phyloP scores from a whole-genome alignment of 2,888 invertebrate species.

The Teleiodes luculella region DNA sequence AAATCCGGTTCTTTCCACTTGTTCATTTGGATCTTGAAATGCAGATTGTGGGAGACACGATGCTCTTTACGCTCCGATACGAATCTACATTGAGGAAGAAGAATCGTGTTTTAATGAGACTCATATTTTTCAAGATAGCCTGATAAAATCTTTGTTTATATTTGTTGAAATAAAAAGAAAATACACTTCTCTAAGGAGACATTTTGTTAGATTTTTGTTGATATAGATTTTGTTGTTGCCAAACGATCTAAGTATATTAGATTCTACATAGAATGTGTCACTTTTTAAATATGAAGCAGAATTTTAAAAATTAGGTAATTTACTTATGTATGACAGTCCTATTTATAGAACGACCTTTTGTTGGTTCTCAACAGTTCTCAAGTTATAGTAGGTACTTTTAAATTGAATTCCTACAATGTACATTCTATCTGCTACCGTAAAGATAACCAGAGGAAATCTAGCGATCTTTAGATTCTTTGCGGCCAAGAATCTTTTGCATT shows the following conservation, averaged over 20 bases:
- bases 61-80: constrained; percentile 5
- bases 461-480: background rate
- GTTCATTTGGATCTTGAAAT: constrained; percentile 37
- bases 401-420: too few relatives aligned
- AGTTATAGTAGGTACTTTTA: too few relatives aligned
- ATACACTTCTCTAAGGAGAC: too few relatives aligned
- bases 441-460: background rate
- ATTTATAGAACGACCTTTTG: too few relatives aligned
- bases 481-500: constrained; percentile 2
- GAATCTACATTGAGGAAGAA: constrained; percentile 13
- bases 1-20: constrained; percentile 39
- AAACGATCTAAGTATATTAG: too few relatives aligned
- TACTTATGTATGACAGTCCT: too few relatives aligned
- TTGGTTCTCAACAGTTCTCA: too few relatives aligned
- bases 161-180: background rate
- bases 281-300: too few relatives aligned
- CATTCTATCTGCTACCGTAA: background rate
- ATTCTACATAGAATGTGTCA: too few relatives aligned
- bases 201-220: too few relatives aligned
- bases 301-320: too few relatives aligned
- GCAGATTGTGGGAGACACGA: constrained; percentile 26
- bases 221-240: too few relatives aligned
- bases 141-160: constrained; percentile 5
- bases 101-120: constrained; percentile 13
- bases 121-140: constrained; percentile 11